Evolutionary conservation across 2,113 vertebrate species (phyloP).

Genomic region (Sialia sialis): DNA sequence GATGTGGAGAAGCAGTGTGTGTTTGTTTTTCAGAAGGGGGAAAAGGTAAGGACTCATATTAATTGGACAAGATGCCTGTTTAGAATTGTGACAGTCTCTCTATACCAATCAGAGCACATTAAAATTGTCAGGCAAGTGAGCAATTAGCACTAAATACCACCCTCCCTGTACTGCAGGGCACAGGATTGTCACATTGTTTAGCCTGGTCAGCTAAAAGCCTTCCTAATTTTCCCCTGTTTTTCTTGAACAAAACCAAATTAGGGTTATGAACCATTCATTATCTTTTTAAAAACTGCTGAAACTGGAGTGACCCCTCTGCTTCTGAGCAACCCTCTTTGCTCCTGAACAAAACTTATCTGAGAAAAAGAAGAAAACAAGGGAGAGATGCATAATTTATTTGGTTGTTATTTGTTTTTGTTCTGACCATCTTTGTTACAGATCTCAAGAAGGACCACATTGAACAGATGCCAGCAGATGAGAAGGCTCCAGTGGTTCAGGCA

Average conservation of each 20-base stretch:
- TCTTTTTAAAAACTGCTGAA: neutral
- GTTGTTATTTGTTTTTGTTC: neutral
- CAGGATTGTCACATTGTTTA: neutral
- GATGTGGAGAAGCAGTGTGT: neutral
- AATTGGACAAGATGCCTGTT: neutral
- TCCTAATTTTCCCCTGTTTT: neutral
- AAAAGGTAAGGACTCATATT: neutral
- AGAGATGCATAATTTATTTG: neutral
- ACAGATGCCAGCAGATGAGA: neutral
- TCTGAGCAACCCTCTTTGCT: neutral
- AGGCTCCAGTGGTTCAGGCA: neutral
- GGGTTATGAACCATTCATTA: neutral
- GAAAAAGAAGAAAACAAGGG: neutral
- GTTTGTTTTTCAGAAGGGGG: neutral
- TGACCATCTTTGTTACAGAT: neutral
- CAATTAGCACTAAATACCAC: neutral
- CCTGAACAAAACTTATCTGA: neutral
- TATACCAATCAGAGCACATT: neutral
- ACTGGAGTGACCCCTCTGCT: neutral
- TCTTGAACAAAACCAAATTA: neutral
- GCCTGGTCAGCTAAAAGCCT: neutral
- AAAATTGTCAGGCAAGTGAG: accelerated
- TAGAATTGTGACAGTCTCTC: neutral
- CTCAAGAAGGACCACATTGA: neutral
- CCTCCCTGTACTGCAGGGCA: neutral